Conservation (phyloP, 2,113 vertebrate species). For the Hemicordylus capensis region DNA sequence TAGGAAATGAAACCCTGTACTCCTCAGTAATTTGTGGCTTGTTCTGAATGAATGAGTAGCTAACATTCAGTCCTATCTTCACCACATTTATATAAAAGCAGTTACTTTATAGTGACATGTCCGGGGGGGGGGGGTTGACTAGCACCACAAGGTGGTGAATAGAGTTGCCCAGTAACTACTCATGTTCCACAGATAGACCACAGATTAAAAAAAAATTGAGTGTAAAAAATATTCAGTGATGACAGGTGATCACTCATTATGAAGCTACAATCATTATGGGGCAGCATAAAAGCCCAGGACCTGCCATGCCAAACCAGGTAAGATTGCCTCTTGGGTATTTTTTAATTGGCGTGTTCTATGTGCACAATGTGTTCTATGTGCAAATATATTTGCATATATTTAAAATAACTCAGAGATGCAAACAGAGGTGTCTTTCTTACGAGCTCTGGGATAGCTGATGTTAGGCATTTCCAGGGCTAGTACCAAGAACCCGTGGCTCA, state of each 20-base stretch:
- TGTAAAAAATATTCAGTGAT: background rate
- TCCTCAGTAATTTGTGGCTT: background rate
- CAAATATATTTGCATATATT: background rate
- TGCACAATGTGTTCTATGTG: too few relatives aligned
- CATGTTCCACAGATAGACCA: background rate
- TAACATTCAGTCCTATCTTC: background rate
- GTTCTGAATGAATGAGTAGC: background rate
- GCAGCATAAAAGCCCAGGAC: accelerated
- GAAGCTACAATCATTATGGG: background rate
- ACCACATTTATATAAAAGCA: background rate
- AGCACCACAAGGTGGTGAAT: background rate
- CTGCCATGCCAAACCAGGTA: background rate
- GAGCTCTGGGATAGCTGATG: background rate
- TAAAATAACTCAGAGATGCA: background rate
- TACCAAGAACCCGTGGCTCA: background rate
- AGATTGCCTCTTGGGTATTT: background rate
- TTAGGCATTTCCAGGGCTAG: background rate
- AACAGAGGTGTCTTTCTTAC: background rate
- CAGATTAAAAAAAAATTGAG: background rate
- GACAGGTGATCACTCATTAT: background rate
- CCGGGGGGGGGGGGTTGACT: background rate
- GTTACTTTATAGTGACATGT: background rate
- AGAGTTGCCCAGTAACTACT: background rate
- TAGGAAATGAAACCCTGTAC: background rate
- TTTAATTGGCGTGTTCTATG: background rate